phyloP scores from a whole-genome alignment of 2,888 invertebrate genomes.

The Elysia crispata region DNA sequence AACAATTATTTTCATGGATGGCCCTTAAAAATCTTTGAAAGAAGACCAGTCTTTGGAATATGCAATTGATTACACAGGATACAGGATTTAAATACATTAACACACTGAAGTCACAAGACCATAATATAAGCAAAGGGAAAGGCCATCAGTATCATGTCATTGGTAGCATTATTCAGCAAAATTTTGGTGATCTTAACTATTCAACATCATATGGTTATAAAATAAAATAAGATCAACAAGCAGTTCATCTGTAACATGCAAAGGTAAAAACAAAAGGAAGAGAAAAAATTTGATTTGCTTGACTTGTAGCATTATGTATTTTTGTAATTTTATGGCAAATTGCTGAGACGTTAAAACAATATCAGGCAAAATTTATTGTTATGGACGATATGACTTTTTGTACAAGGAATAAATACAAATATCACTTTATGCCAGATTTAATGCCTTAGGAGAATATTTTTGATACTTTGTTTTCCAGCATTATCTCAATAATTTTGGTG shows the following conservation, averaged over 20 bases:
- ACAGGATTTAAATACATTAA: not conserved
- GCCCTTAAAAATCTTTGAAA: conserved; percentile 17
- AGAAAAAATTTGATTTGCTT: conserved; percentile 39
- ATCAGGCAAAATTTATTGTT: not conserved
- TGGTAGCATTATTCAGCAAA: too few species aligned
- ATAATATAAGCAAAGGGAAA: conserved; percentile 10
- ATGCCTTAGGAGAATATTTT: too few species aligned
- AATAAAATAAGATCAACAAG: conserved; percentile 26
- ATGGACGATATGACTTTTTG: conserved; percentile 36
- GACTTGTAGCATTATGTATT: conserved; percentile 30
- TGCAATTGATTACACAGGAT: conserved; percentile 18
- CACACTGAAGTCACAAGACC: too few species aligned
- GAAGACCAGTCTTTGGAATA: conserved; percentile 47
- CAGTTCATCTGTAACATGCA: conserved; percentile 9
- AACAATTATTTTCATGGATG: not conserved
- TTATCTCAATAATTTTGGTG: too few species aligned
- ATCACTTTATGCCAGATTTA: conserved; percentile 16
- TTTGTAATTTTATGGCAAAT: conserved; percentile 37
- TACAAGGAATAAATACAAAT: conserved; percentile 38
- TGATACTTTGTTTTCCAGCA: too few species aligned
- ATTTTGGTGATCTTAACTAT: too few species aligned
- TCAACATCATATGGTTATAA: too few species aligned
- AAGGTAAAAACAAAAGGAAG: not conserved
- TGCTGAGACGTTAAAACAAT: conserved; percentile 21
- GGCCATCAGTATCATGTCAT: not conserved